These are phyloP conservation scores for Pandemis corylana DNA, from an alignment of 2,888 invertebrate genomes.

Conservation along the genomic window DNA sequence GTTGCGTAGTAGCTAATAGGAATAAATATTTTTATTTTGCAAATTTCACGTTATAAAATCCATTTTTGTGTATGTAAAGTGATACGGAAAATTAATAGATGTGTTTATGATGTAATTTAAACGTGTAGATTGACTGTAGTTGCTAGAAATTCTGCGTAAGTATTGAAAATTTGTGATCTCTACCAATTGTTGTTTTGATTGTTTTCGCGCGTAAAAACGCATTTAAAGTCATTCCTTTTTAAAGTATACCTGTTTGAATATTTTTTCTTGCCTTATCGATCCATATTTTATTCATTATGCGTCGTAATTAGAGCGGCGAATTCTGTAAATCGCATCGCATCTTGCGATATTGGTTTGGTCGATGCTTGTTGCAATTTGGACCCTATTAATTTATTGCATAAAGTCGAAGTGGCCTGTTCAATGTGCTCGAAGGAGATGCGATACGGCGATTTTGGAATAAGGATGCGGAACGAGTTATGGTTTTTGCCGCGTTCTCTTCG, in stretches of 20 bases:
- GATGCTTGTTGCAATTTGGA: slow-evolving; percentile 54
- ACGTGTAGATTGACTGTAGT: slow-evolving; percentile 3
- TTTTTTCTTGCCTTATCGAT: slow-evolving; percentile 1
- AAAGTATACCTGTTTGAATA: slow-evolving; percentile 38
- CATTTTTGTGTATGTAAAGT: slow-evolving; percentile 10
- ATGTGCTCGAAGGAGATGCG: slow-evolving; percentile 44
- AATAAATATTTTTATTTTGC: slow-evolving; percentile 41
- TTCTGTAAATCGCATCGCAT: slow-evolving; percentile 66
- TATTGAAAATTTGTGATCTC: slow-evolving; percentile 11
- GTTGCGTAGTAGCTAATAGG: slow-evolving; percentile 9
- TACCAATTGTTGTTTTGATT: slow-evolving; percentile 38
- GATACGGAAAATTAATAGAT: slow-evolving; percentile 3
- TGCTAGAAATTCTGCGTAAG: slow-evolving; percentile 30
- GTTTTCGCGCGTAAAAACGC: slow-evolving; percentile 63
- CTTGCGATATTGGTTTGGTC: slow-evolving; percentile 49
- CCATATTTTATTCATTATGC: slow-evolving; percentile 52
- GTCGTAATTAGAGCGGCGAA: slow-evolving; percentile 64
- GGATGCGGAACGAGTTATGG: slow-evolving; percentile 64
- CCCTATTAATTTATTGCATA: slow-evolving; percentile 54
- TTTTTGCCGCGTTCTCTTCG: slow-evolving; percentile 49
- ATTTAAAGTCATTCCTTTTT: slow-evolving; percentile 52
- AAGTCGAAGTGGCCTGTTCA: slow-evolving; percentile 52
- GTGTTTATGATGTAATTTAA: slow-evolving; percentile 23
- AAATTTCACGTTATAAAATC: slow-evolving; percentile 6
- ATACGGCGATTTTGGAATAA: slow-evolving; percentile 63